A percentile compares a stretch with the other conserved stretches of the same genome.
These are phyloP conservation scores for Heliocidaris tuberculata DNA, from an alignment of 35 echinoderm and acorn worm genomes.

Conservation along the genomic window DNA sequence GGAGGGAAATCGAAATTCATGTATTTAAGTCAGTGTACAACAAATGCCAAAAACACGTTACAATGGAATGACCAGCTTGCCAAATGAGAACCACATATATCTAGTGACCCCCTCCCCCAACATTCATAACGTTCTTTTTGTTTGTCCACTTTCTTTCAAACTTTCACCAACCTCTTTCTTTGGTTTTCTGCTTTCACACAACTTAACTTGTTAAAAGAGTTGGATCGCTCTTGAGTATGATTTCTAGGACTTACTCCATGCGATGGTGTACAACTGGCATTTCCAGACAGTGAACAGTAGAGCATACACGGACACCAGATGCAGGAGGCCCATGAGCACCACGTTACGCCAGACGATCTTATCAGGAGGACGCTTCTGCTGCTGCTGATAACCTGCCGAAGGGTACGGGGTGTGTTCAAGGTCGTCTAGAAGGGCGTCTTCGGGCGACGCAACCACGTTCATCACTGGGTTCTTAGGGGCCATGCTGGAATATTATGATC, in stretches of 20 bases:
- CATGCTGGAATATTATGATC: slow-evolving; percentile 6
- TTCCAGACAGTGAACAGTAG: slow-evolving; percentile 44
- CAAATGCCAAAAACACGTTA: too few species aligned
- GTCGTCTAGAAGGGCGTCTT: background rate
- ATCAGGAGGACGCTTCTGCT: background rate
- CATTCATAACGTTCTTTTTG: too few species aligned
- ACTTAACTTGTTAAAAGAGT: background rate
- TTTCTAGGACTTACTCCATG: slow-evolving; percentile 40
- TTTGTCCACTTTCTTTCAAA: too few species aligned
- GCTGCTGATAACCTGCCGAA: background rate
- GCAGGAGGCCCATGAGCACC: slow-evolving; percentile 40
- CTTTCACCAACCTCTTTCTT: too few species aligned
- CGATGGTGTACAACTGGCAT: slow-evolving; percentile 39
- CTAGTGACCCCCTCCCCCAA: too few species aligned
- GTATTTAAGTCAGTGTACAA: too few species aligned
- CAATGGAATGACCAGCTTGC: too few species aligned
- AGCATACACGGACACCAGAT: slow-evolving; percentile 44
- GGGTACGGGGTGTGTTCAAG: background rate
- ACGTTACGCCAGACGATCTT: slow-evolving; percentile 59
- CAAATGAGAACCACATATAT: too few species aligned
- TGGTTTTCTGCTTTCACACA: too few species aligned
- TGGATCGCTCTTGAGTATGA: background rate
- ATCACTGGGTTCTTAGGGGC: slow-evolving; percentile 46
- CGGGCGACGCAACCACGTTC: background rate
- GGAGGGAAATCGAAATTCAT: too few species aligned